Percentiles rank a stretch among this genome's conserved stretches.
Conservation (phyloP, 2,888 invertebrate genomes). For the Rhabditoides inermis region DNA sequence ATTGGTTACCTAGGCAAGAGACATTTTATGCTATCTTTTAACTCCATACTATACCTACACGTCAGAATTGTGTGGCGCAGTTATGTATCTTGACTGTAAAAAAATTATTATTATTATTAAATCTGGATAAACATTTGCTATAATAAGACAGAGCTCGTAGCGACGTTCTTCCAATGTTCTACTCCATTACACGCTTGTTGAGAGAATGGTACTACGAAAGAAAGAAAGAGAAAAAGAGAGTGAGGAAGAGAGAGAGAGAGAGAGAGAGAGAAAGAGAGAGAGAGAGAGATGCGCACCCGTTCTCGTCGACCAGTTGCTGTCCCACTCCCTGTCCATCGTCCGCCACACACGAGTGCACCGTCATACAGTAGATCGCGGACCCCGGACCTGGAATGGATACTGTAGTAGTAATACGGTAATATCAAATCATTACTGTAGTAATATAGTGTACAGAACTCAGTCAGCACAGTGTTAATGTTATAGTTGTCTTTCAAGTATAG, state of each 20-base stretch:
- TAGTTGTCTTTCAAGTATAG: no score
- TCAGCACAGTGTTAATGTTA: no score
- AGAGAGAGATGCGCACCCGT: constrained; percentile 21
- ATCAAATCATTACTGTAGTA: no score
- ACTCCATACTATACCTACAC: no score
- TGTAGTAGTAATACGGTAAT: no score
- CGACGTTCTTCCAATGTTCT: neutral
- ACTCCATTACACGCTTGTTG: neutral
- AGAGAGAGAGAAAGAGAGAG: neutral
- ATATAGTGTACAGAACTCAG: no score
- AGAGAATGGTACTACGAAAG: neutral
- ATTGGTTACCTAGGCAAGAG: no score
- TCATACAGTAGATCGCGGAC: constrained; percentile 35
- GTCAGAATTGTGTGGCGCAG: no score
- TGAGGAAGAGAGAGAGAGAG: neutral
- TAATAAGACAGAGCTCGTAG: neutral
- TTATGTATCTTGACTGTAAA: no score
- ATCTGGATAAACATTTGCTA: no score
- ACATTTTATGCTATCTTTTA: no score
- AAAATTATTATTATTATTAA: no score
- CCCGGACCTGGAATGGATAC: constrained; percentile 7
- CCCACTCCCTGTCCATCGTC: constrained; percentile 46
- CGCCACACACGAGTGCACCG: constrained; percentile 44
- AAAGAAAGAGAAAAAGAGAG: neutral
- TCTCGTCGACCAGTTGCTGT: constrained; percentile 41